Conservation (phyloP, 2,113 vertebrate genomes). For the Microcebus ravelobensis region DNA sequence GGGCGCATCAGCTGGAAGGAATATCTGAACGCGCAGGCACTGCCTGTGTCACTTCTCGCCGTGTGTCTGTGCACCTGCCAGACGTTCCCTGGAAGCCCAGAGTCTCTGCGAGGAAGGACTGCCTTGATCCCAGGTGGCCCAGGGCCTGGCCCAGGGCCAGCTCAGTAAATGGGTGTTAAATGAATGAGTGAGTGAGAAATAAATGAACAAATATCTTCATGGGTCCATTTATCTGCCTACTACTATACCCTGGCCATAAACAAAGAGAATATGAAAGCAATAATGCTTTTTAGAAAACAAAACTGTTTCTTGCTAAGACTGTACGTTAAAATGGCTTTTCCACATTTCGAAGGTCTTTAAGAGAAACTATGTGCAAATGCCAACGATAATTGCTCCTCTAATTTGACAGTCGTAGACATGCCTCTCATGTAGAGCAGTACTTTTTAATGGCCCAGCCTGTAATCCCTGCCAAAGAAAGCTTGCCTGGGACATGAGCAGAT, state of each 20-base stretch:
- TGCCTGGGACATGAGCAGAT: neutral
- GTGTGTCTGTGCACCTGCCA: neutral
- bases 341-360: neutral
- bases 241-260: neutral
- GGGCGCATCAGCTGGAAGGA: accelerated
- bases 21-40: neutral
- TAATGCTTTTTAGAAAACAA: neutral
- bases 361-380: neutral
- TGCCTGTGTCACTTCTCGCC: no score
- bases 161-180: neutral
- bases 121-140: no score
- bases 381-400: neutral
- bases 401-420: neutral
- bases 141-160: no score
- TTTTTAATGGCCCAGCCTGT: neutral
- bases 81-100: neutral
- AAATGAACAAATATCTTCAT: neutral
- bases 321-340: neutral
- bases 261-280: neutral
- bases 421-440: neutral
- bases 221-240: neutral
- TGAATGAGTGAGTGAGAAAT: neutral
- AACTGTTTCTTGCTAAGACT: neutral
- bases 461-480: neutral
- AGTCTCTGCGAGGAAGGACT: neutral